These are phyloP conservation scores for Eclectus roratus DNA, from an alignment of 2,113 vertebrate species.

Conservation along the genomic window DNA sequence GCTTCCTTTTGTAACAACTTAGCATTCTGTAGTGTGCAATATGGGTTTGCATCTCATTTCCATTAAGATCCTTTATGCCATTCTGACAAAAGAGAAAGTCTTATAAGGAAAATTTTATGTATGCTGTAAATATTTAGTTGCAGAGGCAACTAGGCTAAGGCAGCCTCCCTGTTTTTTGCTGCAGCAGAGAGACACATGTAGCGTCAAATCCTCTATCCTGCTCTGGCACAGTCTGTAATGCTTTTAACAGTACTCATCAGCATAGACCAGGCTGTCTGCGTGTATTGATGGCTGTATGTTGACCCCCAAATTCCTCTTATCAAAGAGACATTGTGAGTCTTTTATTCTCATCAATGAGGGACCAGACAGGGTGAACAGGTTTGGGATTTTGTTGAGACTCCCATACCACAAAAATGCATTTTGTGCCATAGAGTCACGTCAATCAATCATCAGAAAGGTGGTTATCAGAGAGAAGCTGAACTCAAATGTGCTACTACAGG, in stretches of 20 bases:
- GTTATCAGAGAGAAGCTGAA: background rate
- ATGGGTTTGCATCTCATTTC: background rate
- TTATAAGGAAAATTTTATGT: background rate
- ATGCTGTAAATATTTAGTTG: background rate
- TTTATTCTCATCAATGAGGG: background rate
- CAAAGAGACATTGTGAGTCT: background rate
- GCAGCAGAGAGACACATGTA: background rate
- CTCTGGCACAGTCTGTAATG: background rate
- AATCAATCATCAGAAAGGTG: background rate
- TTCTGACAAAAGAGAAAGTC: background rate
- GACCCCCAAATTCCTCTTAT: background rate
- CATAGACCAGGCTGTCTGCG: background rate
- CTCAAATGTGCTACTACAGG: background rate
- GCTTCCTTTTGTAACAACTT: constrained; percentile 3
- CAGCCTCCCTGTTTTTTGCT: background rate
- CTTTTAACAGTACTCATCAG: background rate
- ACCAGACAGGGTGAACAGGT: background rate
- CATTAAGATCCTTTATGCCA: background rate
- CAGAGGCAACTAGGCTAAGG: background rate
- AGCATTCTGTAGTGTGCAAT: background rate
- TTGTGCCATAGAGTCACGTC: background rate
- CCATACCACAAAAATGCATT: background rate
- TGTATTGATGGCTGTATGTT: background rate
- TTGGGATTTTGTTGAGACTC: background rate
- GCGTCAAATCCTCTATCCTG: background rate